Conservation (phyloP, 2,888 invertebrate species). For the Lordiphosa andalusiaca region DNA sequence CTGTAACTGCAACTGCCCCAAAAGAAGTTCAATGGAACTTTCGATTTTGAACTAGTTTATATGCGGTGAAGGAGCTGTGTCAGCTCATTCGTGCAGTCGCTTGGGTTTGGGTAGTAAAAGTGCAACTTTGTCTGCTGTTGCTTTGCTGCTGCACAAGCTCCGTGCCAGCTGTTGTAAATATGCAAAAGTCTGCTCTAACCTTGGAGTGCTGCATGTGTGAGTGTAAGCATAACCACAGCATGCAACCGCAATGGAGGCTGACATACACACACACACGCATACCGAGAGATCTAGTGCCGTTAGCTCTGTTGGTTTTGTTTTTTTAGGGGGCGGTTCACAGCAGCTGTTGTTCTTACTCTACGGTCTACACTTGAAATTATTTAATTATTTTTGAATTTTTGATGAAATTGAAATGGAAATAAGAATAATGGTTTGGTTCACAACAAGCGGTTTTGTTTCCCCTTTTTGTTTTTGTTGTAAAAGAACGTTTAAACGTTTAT, state of each 20-base stretch:
- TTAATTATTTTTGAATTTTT: too few species aligned
- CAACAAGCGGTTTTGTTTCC: too few species aligned
- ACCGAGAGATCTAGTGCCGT: conserved; percentile 12
- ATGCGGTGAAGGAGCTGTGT: background rate
- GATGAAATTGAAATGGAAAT: too few species aligned
- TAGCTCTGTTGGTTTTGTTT: conserved; percentile 36
- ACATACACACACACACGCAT: conserved; percentile 19
- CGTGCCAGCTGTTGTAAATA: conserved; percentile 22
- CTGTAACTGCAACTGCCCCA: too few species aligned
- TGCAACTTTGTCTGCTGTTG: conserved; percentile 61
- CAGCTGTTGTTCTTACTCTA: conserved; percentile 57
- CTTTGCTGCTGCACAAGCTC: conserved; percentile 24
- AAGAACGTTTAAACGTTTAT: too few species aligned
- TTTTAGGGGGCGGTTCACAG: conserved; percentile 33
- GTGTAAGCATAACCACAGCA: conserved; percentile 34
- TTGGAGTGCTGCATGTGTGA: conserved; percentile 19
- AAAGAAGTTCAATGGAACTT: conserved; percentile 29
- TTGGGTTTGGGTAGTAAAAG: conserved; percentile 51
- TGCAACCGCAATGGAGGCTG: conserved; percentile 40
- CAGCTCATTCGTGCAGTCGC: conserved; percentile 37
- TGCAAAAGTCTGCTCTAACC: conserved; percentile 26
- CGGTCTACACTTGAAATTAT: conserved; percentile 13
- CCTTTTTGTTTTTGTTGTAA: too few species aligned
- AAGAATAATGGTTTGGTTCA: too few species aligned
- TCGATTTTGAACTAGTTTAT: conserved; percentile 36